Conservation (phyloP, 2,797 vertebrate genomes). For the Cyprinella venusta region DNA sequence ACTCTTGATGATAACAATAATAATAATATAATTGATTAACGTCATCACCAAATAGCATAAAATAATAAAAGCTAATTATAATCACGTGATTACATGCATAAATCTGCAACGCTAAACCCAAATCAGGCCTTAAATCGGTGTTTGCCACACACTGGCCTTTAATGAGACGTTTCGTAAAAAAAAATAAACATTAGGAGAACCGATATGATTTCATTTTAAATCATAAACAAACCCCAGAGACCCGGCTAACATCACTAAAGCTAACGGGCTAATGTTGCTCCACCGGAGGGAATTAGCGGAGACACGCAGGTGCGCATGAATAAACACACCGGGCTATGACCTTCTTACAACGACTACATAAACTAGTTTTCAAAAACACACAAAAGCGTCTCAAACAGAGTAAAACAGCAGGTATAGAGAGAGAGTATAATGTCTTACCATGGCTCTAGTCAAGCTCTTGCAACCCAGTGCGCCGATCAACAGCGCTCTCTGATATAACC, state of each 20-base stretch:
- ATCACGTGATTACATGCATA: neutral
- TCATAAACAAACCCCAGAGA: neutral
- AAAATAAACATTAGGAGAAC: neutral
- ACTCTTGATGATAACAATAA: neutral
- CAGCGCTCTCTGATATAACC: slow-evolving; percentile 46
- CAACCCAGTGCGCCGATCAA: slow-evolving; percentile 57
- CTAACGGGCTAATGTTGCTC: neutral
- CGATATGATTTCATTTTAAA: neutral
- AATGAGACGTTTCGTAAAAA: neutral
- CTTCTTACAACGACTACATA: neutral
- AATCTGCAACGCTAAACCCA: neutral
- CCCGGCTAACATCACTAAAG: neutral
- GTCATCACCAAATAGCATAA: neutral
- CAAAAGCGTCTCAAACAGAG: neutral
- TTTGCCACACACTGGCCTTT: neutral
- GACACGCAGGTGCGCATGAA: slow-evolving; percentile 23
- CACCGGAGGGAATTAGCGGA: slow-evolving; percentile 28
- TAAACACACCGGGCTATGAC: slow-evolving; percentile 26
- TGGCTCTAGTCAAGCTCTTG: slow-evolving; percentile 61
- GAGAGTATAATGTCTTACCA: slow-evolving; percentile 67
- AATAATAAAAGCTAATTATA: neutral
- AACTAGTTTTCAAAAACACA: neutral
- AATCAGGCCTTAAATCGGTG: neutral
- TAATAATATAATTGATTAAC: neutral
- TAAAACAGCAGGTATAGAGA: neutral